Evolutionary conservation across 2,888 invertebrate genomes (phyloP).

Genomic region (Sipha maydis): DNA sequence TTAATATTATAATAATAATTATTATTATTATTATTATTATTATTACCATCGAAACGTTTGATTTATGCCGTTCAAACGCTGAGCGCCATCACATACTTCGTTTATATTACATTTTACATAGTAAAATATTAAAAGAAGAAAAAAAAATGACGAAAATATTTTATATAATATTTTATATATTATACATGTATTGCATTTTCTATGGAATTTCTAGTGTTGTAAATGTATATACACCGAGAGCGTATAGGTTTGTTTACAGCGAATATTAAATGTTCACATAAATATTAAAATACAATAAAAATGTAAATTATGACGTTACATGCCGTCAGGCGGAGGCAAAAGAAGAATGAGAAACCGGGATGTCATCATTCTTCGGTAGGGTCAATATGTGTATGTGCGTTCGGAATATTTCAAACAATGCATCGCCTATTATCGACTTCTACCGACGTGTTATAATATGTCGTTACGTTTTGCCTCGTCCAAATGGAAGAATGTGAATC

Average conservation of each 20-base stretch:
- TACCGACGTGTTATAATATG: not conserved
- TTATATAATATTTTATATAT: too few relatives aligned
- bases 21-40: not conserved
- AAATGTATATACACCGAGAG: slow-evolving; percentile 17
- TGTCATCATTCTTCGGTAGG: not conserved
- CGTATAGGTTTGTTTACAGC: slow-evolving; percentile 14
- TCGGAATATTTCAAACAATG: not conserved
- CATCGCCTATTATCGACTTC: not conserved
- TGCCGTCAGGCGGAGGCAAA: not conserved
- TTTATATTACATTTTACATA: not conserved
- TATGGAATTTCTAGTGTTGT: not conserved
- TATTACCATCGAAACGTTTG: not conserved
- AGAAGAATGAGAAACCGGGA: not conserved
- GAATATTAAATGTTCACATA: not conserved
- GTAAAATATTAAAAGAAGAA: too few relatives aligned
- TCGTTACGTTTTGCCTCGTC: not conserved
- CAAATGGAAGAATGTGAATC: not conserved
- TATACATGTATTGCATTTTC: not conserved
- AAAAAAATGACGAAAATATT: too few relatives aligned
- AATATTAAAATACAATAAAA: slow-evolving; percentile 50
- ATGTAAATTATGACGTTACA: slow-evolving; percentile 28
- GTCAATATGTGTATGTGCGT: not conserved
- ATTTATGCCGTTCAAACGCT: slow-evolving; percentile 4
- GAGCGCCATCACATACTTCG: not conserved
- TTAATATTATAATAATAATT: not conserved